Conservation (phyloP, 1,140 invertebrate genomes). For the Drosophila equinoxialis region DNA sequence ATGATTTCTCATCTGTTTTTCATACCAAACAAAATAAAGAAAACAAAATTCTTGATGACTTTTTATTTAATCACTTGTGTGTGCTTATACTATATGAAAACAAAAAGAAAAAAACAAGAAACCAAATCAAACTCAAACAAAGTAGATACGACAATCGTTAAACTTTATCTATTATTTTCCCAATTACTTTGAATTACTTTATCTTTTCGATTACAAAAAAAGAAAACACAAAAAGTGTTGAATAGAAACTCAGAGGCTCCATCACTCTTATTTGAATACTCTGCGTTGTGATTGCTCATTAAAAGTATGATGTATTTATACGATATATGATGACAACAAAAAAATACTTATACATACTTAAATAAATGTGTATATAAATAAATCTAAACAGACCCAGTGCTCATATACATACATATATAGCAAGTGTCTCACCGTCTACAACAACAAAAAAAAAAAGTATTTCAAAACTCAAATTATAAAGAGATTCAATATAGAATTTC, state of each 20-base stretch:
- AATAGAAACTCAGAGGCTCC: conserved; percentile 56
- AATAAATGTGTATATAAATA: conserved; percentile 33
- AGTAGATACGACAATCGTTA: conserved; percentile 72
- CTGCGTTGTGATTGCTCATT: conserved; percentile 83
- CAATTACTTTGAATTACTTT: conserved; percentile 37
- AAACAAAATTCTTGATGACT: conserved; percentile 23
- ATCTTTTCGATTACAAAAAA: conserved; percentile 37
- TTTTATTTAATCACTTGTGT: conserved; percentile 55
- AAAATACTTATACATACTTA: conserved; percentile 44
- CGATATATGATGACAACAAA: conserved; percentile 12
- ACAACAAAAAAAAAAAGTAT: neutral
- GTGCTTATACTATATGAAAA: neutral
- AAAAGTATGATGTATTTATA: conserved; percentile 67
- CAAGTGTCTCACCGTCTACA: conserved; percentile 12
- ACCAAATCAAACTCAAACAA: conserved; percentile 44
- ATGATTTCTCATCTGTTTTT: conserved; percentile 60
- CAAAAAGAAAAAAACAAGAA: conserved; percentile 14
- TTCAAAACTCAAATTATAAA: neutral
- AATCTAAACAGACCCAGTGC: conserved; percentile 1
- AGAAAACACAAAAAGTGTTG: conserved; percentile 18
- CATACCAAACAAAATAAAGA: conserved; percentile 38
- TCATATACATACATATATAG: neutral
- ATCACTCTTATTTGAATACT: conserved; percentile 75
- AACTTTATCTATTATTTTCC: conserved; percentile 46
- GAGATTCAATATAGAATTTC: neutral